Evolutionary conservation across 2,888 invertebrate species (phyloP).

Genomic region (Noctua fimbriata): DNA sequence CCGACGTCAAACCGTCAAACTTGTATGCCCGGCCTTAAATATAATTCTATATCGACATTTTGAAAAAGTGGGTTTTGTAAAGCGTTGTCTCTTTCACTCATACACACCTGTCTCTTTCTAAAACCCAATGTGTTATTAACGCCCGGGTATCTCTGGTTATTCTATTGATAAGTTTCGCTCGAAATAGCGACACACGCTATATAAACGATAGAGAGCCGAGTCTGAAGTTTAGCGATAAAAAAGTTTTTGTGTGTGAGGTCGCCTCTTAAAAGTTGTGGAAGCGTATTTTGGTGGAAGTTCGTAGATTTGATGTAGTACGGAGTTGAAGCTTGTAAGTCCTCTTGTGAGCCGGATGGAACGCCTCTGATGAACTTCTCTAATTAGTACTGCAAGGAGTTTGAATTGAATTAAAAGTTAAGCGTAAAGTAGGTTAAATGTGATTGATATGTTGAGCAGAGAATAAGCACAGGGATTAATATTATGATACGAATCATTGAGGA

Average conservation of each 20-base stretch:
- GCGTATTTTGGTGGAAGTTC: constrained; percentile 29
- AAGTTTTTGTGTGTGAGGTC: constrained; percentile 5
- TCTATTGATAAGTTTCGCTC: constrained; percentile 17
- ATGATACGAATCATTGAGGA: neutral
- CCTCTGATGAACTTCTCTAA: constrained; percentile 16
- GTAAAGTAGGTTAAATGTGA: neutral
- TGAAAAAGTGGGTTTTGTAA: neutral
- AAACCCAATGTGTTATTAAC: neutral
- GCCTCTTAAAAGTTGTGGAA: constrained; percentile 9
- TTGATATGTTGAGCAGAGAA: neutral
- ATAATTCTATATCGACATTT: neutral
- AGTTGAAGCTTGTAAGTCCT: neutral
- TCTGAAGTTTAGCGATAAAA: constrained; percentile 34
- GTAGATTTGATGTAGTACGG: constrained; percentile 30
- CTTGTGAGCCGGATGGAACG: neutral
- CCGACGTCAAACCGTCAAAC: constrained; percentile 22
- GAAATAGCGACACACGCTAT: constrained; percentile 15
- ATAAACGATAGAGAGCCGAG: neutral
- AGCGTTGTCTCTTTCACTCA: neutral
- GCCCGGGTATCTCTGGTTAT: neutral
- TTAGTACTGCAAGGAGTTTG: constrained; percentile 5
- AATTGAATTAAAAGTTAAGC: constrained; percentile 11
- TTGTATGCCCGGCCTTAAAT: neutral
- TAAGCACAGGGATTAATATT: neutral
- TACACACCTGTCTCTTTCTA: neutral